Evolutionary conservation across 2,113 vertebrate genomes (phyloP), one percentile per base, ranked within the genome.

Genomic region (Dunckerocampus dactyliophorus): DNA sequence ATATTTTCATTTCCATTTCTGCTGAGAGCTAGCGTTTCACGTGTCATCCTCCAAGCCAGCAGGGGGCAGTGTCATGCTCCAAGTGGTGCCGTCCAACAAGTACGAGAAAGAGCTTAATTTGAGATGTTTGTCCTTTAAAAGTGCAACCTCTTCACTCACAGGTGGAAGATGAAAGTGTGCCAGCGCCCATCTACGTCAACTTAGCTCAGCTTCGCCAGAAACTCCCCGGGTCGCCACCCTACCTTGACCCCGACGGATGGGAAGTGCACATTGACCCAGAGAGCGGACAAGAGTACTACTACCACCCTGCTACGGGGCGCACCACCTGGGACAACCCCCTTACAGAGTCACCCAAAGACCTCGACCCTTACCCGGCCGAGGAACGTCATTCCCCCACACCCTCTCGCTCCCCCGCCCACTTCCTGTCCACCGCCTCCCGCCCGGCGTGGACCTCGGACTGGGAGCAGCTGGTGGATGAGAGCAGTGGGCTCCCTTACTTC

Each of bases 291-390:
- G 89, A 90, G 68, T 98, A 93, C 80, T 98, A 94, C 82, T 96
- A 94, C 77, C 94, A 98, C 79, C 89, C 92, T 0, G 62, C 75
- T 60, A 93, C 94, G 0, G 93, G 94, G 0, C 90, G 85, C 56
- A 95, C 93, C 69, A 97, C 94, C 45, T 99, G 96, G 96, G 94
- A 98, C 7, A 90, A 85, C 47, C 95, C 95, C n/a, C 91, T 92
- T 0, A 43, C 76, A 14, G 83, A 88, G 66, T 64, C 72, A n/a
- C 66, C 76, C 1, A 85, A 88, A 37, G 86, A 87, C 66, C 47
- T 77, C 0, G 79, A 82, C 9, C 45, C 20, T 1, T 42, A 13
- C 39, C 16, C 56, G 0, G 5, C 17, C 0, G 80, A 79, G 12
- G 78, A 71, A n/a, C 72, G 47, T 0, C 57, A 7, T 21, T 66